Evolutionary conservation across 1,140 invertebrate genomes (phyloP), one percentile per base, ranked within the genome.

Genomic region (Aphelinus atriplicis): DNA sequence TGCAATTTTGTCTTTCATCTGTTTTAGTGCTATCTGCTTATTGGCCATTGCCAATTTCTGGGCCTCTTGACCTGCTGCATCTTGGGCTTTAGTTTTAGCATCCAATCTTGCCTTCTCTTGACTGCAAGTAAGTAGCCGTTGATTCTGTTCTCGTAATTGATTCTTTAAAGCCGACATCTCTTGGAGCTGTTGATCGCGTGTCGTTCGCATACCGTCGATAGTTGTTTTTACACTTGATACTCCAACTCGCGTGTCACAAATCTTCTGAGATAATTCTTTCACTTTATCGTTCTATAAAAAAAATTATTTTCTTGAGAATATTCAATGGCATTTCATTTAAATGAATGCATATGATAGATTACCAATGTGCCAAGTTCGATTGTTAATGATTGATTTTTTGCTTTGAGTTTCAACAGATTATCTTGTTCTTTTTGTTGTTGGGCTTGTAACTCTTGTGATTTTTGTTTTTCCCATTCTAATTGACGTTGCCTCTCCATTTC

Each of bases 401-500:
- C 94, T 88, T 98, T 97, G 1, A 99, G 88, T 81, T 95, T 94
- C 2, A 97, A 89, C 0, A 98, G 93, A 78, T 93, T 93, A 82
- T 96, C 95, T 84, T 96, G 95, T 82, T 97, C 96, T 72, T 94
- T 92, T 78, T 96, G 94, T 69, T 95, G 90, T 81, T 97, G 93
- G 61, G 92, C 90, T 86, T 96, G 92, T 69, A 97, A 89, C 85
- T 97, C 96, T 72, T 95, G 92, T 55, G 94, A 92, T 82, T 97
- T 92, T 83, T 98, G 95, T 82, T 94, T 95, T 87, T 99, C 98
- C 96, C 97, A 98, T 88, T 99, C 97, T 75, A 97, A 89, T 81
- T 98, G 95, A 60, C 97, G 91, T 82, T 99, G 97, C 75, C 97
- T 90, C 84, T 99, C 97, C 91, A 98, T 93, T 89, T 98, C 97